Conservation (phyloP, 2,113 vertebrate genomes). For the Garra rufa region DNA sequence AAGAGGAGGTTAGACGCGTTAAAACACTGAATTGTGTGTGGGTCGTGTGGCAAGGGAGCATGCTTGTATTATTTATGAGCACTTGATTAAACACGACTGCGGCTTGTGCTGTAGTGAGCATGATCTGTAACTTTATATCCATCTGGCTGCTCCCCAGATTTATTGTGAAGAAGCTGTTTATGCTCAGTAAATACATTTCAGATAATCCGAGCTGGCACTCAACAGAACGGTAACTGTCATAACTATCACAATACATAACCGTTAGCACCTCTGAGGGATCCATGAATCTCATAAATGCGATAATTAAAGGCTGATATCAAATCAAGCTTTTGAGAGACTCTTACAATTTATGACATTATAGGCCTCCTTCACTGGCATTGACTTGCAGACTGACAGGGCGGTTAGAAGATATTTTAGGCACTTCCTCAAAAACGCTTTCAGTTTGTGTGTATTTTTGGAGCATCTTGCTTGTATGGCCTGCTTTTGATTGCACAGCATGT, state of each 20-base stretch:
- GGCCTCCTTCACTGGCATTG: constrained; percentile 3
- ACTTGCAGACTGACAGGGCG: neutral
- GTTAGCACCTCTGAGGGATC: constrained; percentile 36
- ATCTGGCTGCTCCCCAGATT: constrained; percentile 12
- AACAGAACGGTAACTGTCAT: constrained; percentile 26
- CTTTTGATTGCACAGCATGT: constrained; percentile 21
- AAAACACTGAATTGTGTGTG: constrained; percentile 7
- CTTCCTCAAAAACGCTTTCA: neutral
- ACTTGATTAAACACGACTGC: neutral
- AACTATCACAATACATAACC: constrained; percentile 13
- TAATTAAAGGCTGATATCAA: constrained; percentile 27
- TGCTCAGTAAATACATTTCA: constrained; percentile 22
- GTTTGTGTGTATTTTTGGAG: constrained; percentile 6
- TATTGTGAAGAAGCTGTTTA: neutral
- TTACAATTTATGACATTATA: neutral
- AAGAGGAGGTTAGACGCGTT: neutral
- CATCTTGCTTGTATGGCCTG: constrained; percentile 11
- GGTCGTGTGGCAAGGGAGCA: constrained; percentile 7
- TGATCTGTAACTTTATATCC: constrained; percentile 23
- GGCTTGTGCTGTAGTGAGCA: neutral
- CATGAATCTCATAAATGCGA: constrained; percentile 15
- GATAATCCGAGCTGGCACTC: constrained; percentile 19
- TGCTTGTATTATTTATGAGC: constrained; percentile 22
- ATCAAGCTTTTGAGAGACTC: neutral
- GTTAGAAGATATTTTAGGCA: constrained; percentile 30